Evolutionary conservation across 2,113 vertebrate species (phyloP).

Genomic region (Scartelaos histophorus): DNA sequence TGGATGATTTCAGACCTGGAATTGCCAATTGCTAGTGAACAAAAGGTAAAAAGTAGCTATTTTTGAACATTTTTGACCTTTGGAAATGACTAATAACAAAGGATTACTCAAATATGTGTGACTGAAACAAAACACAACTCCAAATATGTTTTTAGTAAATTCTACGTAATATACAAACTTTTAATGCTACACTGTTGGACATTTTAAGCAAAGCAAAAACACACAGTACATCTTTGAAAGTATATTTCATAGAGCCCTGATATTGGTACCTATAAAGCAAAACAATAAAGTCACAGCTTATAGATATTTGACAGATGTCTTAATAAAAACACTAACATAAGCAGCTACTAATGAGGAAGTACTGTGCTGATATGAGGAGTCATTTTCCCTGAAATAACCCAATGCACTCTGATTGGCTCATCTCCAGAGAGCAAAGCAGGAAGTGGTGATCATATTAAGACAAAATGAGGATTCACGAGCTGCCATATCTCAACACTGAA

Average conservation of each 20-base stretch:
- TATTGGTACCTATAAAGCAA: neutral
- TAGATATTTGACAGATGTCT: neutral
- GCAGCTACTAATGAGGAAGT: conserved; percentile 27
- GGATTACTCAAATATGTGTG: too few species aligned
- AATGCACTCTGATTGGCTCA: conserved; percentile 39
- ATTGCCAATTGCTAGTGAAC: too few species aligned
- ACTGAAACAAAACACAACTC: too few species aligned
- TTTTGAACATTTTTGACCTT: too few species aligned
- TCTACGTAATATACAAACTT: too few species aligned
- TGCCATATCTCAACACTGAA: conserved; percentile 24
- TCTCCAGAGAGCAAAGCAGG: conserved; percentile 47
- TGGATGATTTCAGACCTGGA: too few species aligned
- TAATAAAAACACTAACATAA: conserved; percentile 17
- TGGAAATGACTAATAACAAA: too few species aligned
- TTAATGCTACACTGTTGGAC: too few species aligned
- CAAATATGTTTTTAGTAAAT: too few species aligned
- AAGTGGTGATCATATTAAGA: conserved; percentile 60
- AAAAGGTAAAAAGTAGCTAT: too few species aligned
- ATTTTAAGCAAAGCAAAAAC: too few species aligned
- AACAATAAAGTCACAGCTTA: neutral
- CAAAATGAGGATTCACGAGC: conserved; percentile 59
- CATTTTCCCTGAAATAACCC: conserved; percentile 42
- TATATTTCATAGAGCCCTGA: neutral
- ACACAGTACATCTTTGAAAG: too few species aligned
- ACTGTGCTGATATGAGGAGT: conserved; percentile 24